phyloP scores from a whole-genome alignment of 1,140 invertebrate species.

The Drosophila novamexicana region DNA sequence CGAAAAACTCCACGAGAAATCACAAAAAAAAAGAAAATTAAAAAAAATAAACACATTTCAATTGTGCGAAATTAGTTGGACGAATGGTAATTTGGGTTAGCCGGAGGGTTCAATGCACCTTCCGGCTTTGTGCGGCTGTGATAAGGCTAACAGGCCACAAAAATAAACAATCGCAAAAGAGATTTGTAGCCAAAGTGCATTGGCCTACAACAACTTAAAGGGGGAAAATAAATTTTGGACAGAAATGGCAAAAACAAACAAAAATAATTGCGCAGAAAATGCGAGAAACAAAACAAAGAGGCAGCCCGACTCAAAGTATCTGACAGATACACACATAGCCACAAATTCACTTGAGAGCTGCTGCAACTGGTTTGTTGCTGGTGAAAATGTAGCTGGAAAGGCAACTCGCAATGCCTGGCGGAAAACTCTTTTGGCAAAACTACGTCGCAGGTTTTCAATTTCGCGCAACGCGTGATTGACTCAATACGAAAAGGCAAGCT shows the following conservation, averaged over 20 bases:
- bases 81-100: constrained; percentile 33
- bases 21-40: not conserved
- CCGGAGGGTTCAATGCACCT: constrained; percentile 39
- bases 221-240: constrained; percentile 44
- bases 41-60: constrained; percentile 16
- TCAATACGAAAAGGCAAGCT: constrained; percentile 9
- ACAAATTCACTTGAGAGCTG: constrained; percentile 1
- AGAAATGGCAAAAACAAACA: constrained; percentile 31
- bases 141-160: constrained; percentile 38
- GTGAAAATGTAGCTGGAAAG: constrained; percentile 50
- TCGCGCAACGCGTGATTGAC: constrained; percentile 42
- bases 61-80: constrained; percentile 44
- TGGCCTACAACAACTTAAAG: constrained; percentile 33
- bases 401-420: constrained; percentile 25
- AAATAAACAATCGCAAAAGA: constrained; percentile 24
- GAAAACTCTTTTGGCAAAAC: constrained; percentile 47
- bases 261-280: constrained; percentile 52
- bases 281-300: constrained; percentile 27
- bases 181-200: constrained; percentile 40
- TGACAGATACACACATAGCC: constrained; percentile 25
- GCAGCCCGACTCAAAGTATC: constrained; percentile 33
- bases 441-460: constrained; percentile 47
- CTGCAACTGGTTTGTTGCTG: constrained; percentile 41
- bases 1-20: not conserved
- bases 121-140: constrained; percentile 12